These are phyloP conservation scores for Osmerus mordax DNA, from an alignment of 2,113 vertebrate genomes.

Conservation along the genomic window DNA sequence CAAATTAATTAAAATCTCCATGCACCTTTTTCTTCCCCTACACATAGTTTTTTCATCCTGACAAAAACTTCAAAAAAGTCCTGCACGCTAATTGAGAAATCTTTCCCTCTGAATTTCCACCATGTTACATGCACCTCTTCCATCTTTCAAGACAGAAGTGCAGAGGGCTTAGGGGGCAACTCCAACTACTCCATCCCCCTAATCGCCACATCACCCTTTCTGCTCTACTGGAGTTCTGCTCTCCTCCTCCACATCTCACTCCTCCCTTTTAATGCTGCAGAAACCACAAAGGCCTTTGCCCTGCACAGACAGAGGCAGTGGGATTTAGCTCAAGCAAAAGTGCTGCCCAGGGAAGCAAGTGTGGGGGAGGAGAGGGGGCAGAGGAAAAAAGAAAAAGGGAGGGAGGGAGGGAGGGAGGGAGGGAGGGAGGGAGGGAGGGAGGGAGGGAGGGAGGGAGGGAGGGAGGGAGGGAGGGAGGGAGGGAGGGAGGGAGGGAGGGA, in stretches of 20 bases:
- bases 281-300: conserved; percentile 53
- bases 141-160: conserved; percentile 41
- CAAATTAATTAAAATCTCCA: background rate
- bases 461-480: conserved; percentile 24
- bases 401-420: conserved; percentile 32
- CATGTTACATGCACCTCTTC: conserved; percentile 39
- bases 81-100: too few relatives aligned
- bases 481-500: conserved; percentile 29
- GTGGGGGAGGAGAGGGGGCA: conserved; percentile 53
- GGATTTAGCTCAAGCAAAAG: conserved; percentile 56
- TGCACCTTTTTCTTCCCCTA: too few relatives aligned
- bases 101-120: background rate
- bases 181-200: conserved; percentile 44
- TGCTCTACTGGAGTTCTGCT: conserved; percentile 20
- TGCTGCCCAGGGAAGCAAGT: conserved; percentile 47
- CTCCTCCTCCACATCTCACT: conserved; percentile 15
- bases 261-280: conserved; percentile 43
- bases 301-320: conserved; percentile 45
- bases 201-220: conserved; percentile 30
- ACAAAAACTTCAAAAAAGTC: too few relatives aligned
- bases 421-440: conserved; percentile 29
- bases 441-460: conserved; percentile 29
- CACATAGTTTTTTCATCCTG: too few relatives aligned
- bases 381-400: conserved; percentile 16
- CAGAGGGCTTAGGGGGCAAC: conserved; percentile 27